These are phyloP conservation scores for Mormyrus hasselquistii DNA, from an alignment of 2,797 vertebrate species.

Conservation along the genomic window DNA sequence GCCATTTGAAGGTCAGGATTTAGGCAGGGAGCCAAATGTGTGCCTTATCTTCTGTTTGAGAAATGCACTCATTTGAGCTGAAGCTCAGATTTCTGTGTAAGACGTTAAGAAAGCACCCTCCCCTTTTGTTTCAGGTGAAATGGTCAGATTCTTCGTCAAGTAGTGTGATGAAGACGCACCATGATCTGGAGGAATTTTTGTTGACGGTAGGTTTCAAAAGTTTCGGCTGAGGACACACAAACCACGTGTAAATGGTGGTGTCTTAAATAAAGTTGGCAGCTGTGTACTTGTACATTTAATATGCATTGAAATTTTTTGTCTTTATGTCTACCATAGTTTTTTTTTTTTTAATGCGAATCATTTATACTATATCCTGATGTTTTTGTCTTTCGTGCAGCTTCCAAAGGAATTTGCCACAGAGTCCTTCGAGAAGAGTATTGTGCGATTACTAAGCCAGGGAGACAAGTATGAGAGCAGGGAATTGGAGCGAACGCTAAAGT, in stretches of 20 bases:
- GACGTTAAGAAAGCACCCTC: background rate
- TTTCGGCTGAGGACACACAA: background rate
- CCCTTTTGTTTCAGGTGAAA: slow-evolving; percentile 52
- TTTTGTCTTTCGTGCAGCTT: slow-evolving; percentile 59
- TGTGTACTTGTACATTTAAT: background rate
- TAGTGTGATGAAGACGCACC: slow-evolving; percentile 57
- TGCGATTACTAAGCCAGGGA: slow-evolving; percentile 77
- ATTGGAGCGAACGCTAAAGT: slow-evolving; percentile 79
- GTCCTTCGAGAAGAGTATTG: slow-evolving; percentile 81
- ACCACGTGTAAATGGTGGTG: background rate
- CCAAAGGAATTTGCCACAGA: slow-evolving; percentile 83
- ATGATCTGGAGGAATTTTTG: slow-evolving; percentile 61
- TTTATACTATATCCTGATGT: background rate
- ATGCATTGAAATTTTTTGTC: background rate
- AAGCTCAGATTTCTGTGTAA: background rate
- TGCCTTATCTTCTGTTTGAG: background rate
- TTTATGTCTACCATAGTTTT: background rate
- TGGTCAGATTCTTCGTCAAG: slow-evolving; percentile 61
- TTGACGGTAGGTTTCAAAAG: slow-evolving; percentile 48
- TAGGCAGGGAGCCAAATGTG: background rate
- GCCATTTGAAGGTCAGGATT: background rate
- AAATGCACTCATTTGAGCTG: background rate
- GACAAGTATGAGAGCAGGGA: slow-evolving; percentile 74
- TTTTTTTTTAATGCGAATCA: background rate
- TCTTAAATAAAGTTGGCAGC: background rate